These are phyloP conservation scores for Lophius piscatorius DNA, from an alignment of 2,113 vertebrate genomes.

Conservation along the genomic window DNA sequence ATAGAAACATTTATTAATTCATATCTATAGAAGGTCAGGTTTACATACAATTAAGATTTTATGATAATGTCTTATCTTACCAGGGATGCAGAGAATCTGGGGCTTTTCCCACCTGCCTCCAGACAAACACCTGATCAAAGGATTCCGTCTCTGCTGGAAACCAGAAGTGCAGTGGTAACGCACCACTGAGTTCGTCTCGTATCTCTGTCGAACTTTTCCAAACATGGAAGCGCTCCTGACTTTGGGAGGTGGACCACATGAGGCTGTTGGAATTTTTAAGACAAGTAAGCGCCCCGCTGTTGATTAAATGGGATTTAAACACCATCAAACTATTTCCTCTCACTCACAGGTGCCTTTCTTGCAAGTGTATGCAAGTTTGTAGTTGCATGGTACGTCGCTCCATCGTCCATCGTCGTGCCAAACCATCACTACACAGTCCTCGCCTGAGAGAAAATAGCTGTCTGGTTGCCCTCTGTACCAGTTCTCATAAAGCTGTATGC, in stretches of 20 bases:
- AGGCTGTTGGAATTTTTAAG: constrained; percentile 59
- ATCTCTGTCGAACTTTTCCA: constrained; percentile 82
- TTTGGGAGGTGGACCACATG: constrained; percentile 86
- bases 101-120: constrained; percentile 88
- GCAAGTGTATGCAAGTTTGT: constrained; percentile 96
- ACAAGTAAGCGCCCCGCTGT: background rate
- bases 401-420: constrained; percentile 93
- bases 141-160: constrained; percentile 84
- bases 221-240: constrained; percentile 82
- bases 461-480: constrained; percentile 95
- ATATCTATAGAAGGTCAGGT: too few relatives aligned
- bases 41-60: background rate
- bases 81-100: constrained; percentile 83
- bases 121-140: constrained; percentile 84
- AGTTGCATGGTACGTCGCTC: constrained; percentile 98
- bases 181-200: constrained; percentile 82
- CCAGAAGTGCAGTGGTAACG: constrained; percentile 86
- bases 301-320: background rate
- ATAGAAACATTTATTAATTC: too few relatives aligned
- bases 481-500: constrained; percentile 91
- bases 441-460: constrained; percentile 95
- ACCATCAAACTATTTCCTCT: background rate
- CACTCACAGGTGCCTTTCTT: constrained; percentile 86
- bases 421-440: constrained; percentile 96
- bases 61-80: constrained; percentile 79